These are phyloP conservation scores for Morpho achilles DNA, from an alignment of 2,888 invertebrate genomes.

Conservation along the genomic window DNA sequence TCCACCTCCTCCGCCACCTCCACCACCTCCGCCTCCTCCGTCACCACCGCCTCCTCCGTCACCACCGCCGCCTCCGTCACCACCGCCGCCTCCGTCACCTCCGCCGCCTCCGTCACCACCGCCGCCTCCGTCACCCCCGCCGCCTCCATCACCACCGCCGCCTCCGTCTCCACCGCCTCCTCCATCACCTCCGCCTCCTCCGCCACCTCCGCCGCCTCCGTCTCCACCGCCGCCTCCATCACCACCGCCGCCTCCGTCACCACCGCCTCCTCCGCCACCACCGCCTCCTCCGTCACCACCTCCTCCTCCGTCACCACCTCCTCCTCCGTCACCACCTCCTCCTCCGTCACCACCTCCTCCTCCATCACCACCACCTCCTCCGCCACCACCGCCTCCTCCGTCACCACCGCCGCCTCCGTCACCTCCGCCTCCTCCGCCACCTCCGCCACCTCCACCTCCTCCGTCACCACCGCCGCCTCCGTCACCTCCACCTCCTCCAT, in stretches of 20 bases:
- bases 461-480: constrained; percentile 1
- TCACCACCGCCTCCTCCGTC: not conserved
- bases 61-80: not conserved
- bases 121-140: not conserved
- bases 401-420: not conserved
- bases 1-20: not conserved
- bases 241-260: constrained; percentile 5
- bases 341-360: not conserved
- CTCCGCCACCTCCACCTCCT: not conserved
- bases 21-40: not conserved
- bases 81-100: not conserved
- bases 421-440: not conserved
- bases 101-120: not conserved
- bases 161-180: not conserved
- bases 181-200: not conserved
- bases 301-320: constrained; percentile 9
- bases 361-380: not conserved
- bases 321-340: constrained; percentile 19
- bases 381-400: not conserved
- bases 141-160: not conserved
- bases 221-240: constrained; percentile 8
- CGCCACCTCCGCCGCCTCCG: not conserved
- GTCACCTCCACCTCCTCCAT: not conserved
- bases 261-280: constrained; percentile 13
- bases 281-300: constrained; percentile 14